Conservation (phyloP, 2,797 vertebrate genomes). For the Liasis olivaceus region DNA sequence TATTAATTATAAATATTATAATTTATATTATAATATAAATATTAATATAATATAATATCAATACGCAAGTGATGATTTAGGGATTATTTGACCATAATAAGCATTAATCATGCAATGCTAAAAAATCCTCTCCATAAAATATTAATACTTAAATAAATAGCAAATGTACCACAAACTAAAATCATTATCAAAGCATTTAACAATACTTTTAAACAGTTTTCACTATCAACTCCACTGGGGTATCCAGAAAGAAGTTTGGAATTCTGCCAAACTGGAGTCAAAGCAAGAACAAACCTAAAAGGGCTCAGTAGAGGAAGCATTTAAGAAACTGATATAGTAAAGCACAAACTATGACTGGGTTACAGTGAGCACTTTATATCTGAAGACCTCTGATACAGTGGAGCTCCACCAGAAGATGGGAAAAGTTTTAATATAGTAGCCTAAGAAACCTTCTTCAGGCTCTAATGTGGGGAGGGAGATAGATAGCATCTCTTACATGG, state of each 20-base stretch:
- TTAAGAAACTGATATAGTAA: background rate
- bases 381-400: background rate
- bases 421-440: background rate
- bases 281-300: background rate
- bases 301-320: background rate
- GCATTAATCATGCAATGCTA: conserved; percentile 25
- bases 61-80: conserved; percentile 32
- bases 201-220: conserved; percentile 15
- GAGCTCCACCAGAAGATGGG: background rate
- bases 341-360: background rate
- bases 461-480: background rate
- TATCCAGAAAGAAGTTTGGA: background rate
- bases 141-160: conserved; percentile 6
- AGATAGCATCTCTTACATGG: background rate
- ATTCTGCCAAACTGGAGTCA: background rate
- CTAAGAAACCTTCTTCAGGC: background rate
- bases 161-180: conserved; percentile 17
- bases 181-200: background rate
- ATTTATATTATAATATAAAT: too few species aligned
- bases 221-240: background rate
- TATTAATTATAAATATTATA: too few species aligned
- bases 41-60: too few species aligned
- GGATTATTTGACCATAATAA: conserved; percentile 37
- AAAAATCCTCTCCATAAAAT: background rate
- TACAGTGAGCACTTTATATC: background rate